Evolutionary conservation across 1,140 invertebrate species (phyloP).

Genomic region (Orius insidiosus): DNA sequence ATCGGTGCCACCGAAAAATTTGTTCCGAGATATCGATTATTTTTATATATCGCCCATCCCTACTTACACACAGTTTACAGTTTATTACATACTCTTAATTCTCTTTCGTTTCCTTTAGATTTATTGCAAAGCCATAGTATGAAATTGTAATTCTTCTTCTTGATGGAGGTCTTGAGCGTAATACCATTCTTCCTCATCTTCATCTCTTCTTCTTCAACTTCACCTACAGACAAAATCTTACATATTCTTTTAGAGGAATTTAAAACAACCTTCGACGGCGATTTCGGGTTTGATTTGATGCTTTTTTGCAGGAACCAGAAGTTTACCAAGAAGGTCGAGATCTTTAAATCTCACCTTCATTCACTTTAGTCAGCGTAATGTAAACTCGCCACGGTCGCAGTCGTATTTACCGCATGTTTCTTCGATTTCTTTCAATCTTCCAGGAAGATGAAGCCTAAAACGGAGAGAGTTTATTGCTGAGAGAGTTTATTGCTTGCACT

Average conservation of each 20-base stretch:
- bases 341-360: constrained; percentile 47
- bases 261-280: constrained; percentile 13
- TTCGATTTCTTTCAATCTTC: constrained; percentile 47
- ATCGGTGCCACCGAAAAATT: background rate
- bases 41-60: too few species aligned
- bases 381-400: constrained; percentile 50
- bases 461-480: background rate
- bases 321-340: constrained; percentile 52
- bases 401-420: constrained; percentile 46
- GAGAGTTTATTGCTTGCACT: too few species aligned
- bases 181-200: constrained; percentile 18
- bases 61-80: too few species aligned
- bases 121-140: constrained; percentile 23
- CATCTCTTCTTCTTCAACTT: constrained; percentile 11
- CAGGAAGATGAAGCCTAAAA: constrained; percentile 39
- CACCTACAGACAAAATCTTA: background rate
- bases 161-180: constrained; percentile 16
- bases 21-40: too few species aligned
- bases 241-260: background rate
- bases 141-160: background rate
- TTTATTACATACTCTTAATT: constrained; percentile 16
- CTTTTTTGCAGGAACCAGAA: constrained; percentile 36
- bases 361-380: constrained; percentile 50
- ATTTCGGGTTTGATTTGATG: constrained; percentile 31
- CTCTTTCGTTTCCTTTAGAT: constrained; percentile 15